Conservation (phyloP, 2,888 invertebrate species). For the Phorcus lineatus region DNA sequence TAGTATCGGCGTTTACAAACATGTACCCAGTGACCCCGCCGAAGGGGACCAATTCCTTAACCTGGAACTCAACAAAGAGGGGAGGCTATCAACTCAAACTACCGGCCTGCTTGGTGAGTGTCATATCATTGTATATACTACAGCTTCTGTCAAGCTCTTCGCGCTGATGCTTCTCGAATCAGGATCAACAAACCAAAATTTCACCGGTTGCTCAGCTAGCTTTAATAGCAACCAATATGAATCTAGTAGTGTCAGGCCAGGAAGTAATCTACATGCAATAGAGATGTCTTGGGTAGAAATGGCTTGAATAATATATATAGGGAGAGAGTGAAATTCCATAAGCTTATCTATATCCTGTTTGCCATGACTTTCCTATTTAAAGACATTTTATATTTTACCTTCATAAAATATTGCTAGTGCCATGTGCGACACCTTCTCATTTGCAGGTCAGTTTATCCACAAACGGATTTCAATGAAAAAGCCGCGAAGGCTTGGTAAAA, state of each 20-base stretch:
- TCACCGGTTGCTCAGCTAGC: too few species aligned
- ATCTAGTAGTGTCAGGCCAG: too few species aligned
- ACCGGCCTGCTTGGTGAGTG: conserved; percentile 35
- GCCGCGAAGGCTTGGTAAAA: background rate
- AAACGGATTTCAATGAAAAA: conserved; percentile 23
- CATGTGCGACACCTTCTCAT: background rate
- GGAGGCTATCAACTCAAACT: conserved; percentile 22
- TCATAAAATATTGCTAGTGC: too few species aligned
- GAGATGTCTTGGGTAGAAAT: too few species aligned
- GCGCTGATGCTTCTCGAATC: too few species aligned
- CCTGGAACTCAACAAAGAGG: conserved; percentile 35
- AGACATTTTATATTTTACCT: too few species aligned
- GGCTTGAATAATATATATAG: too few species aligned
- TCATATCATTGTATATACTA: background rate
- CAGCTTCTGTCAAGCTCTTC: background rate
- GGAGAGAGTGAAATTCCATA: background rate
- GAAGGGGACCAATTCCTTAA: conserved; percentile 32
- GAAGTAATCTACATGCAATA: too few species aligned
- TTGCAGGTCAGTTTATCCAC: conserved; percentile 33
- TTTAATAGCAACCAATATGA: too few species aligned
- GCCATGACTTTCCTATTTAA: too few species aligned
- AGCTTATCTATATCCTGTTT: background rate
- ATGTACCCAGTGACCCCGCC: background rate
- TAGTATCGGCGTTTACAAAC: conserved; percentile 29
- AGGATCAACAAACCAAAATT: too few species aligned